phyloP scores from a whole-genome alignment of 1,140 invertebrate genomes.

The Panulirus ornatus region DNA sequence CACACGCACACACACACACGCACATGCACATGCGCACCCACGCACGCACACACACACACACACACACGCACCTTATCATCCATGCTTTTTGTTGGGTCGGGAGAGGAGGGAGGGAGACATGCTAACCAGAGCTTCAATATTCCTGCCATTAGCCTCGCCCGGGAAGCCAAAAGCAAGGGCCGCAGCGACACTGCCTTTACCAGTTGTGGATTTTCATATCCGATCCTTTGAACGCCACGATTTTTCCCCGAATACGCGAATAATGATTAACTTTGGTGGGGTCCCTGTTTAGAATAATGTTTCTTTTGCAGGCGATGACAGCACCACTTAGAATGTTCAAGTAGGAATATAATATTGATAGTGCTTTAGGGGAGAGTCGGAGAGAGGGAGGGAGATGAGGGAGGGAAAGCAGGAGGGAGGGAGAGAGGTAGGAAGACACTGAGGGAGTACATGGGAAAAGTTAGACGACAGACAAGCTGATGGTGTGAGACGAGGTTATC shows the following conservation, averaged over 20 bases:
- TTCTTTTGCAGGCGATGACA: conserved; percentile 1
- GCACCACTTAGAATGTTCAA: conserved; percentile 1
- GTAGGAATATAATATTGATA: conserved; percentile 10
- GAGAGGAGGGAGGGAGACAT: background rate
- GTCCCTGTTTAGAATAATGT: background rate
- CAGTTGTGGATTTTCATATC: background rate
- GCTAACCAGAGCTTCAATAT: background rate
- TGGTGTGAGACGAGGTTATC: too few species aligned
- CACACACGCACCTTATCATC: background rate
- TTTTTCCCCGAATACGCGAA: conserved; percentile 15
- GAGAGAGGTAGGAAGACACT: background rate
- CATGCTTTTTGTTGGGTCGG: background rate
- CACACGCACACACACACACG: conserved; percentile 1
- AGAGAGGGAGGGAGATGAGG: background rate
- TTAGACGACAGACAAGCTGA: background rate
- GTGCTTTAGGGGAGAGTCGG: background rate
- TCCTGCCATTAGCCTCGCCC: background rate
- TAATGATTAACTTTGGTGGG: background rate
- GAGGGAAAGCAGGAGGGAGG: background rate
- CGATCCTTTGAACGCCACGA: background rate
- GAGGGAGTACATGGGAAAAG: background rate
- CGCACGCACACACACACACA: background rate
- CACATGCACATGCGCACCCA: conserved; percentile 12
- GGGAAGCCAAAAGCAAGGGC: background rate
- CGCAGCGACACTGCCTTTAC: background rate